These are phyloP conservation scores for Cacoxenus indagator DNA, from an alignment of 2,888 invertebrate genomes.

Conservation along the genomic window DNA sequence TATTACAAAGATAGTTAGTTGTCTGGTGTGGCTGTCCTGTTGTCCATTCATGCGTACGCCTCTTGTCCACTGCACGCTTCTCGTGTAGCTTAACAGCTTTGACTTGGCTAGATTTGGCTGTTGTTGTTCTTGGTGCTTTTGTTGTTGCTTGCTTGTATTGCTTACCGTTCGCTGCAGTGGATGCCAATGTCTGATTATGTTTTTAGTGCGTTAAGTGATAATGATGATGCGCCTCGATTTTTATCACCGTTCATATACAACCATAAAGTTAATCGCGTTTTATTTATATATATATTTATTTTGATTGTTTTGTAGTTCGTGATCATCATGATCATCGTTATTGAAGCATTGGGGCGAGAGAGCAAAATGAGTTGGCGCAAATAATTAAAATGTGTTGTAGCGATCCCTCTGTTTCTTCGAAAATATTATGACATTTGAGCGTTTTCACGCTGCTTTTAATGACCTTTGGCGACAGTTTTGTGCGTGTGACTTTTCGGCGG, in stretches of 20 bases:
- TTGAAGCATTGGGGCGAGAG: neutral
- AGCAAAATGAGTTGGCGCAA: neutral
- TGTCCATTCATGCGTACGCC: neutral
- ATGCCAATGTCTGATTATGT: conserved; percentile 54
- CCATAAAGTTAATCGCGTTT: neutral
- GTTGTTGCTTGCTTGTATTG: no score
- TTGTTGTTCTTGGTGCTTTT: conserved; percentile 36
- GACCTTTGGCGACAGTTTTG: conserved; percentile 52
- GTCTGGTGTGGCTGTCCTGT: neutral
- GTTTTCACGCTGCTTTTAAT: conserved; percentile 61
- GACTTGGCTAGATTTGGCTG: conserved; percentile 41
- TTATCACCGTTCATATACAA: conserved; percentile 39
- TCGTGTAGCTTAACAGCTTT: conserved; percentile 51
- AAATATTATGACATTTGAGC: conserved; percentile 68
- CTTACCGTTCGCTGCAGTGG: conserved; percentile 22
- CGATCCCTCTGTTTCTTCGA: conserved; percentile 46
- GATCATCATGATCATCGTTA: conserved; percentile 1
- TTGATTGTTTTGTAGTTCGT: neutral
- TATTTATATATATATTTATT: neutral
- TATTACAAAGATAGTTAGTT: neutral
- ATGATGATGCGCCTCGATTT: conserved; percentile 60
- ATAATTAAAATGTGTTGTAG: conserved; percentile 20
- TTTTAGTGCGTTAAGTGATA: conserved; percentile 64
- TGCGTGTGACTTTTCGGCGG: conserved; percentile 30
- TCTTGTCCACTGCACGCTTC: conserved; percentile 9